These are phyloP conservation scores for Julus scanicus DNA, from an alignment of 2,888 invertebrate genomes.

Conservation along the genomic window DNA sequence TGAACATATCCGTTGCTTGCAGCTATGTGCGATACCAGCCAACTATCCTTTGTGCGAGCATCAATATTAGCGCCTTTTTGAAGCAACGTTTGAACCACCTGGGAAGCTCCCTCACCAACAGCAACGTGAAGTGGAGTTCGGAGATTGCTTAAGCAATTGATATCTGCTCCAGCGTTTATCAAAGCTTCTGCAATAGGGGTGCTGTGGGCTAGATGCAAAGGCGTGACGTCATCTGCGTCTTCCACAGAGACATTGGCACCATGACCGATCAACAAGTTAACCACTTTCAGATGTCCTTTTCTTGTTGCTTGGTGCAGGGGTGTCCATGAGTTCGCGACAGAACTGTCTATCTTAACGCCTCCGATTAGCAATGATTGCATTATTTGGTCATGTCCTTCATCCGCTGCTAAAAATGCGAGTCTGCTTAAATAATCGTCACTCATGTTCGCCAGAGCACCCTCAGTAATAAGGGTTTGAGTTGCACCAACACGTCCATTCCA, in stretches of 20 bases:
- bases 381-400: neutral
- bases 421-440: neutral
- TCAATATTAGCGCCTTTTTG: neutral
- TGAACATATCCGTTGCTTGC: neutral
- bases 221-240: neutral
- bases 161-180: conserved; percentile 14
- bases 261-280: neutral
- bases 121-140: conserved; percentile 5
- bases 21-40: neutral
- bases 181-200: neutral
- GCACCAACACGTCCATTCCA: neutral
- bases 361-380: neutral
- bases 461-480: neutral
- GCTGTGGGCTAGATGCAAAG: neutral
- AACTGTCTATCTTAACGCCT: neutral
- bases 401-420: neutral
- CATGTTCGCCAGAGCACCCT: neutral
- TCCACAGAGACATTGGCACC: neutral
- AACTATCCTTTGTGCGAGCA: neutral
- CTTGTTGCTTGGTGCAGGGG: neutral
- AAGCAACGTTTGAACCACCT: neutral
- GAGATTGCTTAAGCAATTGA: neutral
- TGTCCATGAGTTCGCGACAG: neutral
- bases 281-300: neutral
- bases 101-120: neutral